phyloP scores from a whole-genome alignment of 2,888 invertebrate genomes.

The Ditula angustiorana region DNA sequence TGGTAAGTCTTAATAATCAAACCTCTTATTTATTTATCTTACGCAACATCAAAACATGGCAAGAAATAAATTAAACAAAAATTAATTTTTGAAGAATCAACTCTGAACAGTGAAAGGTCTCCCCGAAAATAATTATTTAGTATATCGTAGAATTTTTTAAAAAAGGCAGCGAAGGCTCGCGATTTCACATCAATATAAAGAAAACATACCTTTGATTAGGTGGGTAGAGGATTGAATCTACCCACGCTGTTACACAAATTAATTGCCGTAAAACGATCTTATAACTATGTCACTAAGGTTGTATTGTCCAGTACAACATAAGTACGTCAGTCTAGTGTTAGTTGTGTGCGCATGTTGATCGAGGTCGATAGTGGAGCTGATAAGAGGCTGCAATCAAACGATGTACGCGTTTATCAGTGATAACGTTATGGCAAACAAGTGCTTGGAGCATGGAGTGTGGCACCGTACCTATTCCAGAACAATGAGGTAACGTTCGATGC shows the following conservation, averaged over 20 bases:
- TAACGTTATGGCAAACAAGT: constrained; percentile 75
- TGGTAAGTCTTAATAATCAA: not conserved
- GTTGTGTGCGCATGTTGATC: constrained; percentile 59
- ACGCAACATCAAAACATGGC: not conserved
- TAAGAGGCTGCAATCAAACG: constrained; percentile 76
- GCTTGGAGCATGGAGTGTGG: constrained; percentile 64
- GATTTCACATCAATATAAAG: not conserved
- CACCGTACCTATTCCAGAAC: constrained; percentile 62
- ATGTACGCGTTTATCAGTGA: constrained; percentile 80
- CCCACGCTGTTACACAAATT: not conserved
- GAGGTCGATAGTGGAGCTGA: constrained; percentile 68
- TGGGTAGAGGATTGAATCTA: not conserved
- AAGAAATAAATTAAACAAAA: not conserved
- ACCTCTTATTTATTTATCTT: not conserved
- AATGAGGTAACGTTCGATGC: constrained; percentile 61
- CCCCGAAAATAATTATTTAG: not conserved
- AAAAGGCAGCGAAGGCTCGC: too few species aligned
- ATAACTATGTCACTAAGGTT: not conserved
- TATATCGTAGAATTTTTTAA: too few species aligned
- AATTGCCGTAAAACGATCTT: not conserved
- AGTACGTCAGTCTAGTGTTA: constrained; percentile 25
- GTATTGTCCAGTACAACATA: not conserved
- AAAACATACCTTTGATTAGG: not conserved
- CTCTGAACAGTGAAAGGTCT: not conserved
- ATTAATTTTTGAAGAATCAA: not conserved